Evolutionary conservation across 2,797 vertebrate species (phyloP).

Genomic region (Sebastes kiyomatsui): DNA sequence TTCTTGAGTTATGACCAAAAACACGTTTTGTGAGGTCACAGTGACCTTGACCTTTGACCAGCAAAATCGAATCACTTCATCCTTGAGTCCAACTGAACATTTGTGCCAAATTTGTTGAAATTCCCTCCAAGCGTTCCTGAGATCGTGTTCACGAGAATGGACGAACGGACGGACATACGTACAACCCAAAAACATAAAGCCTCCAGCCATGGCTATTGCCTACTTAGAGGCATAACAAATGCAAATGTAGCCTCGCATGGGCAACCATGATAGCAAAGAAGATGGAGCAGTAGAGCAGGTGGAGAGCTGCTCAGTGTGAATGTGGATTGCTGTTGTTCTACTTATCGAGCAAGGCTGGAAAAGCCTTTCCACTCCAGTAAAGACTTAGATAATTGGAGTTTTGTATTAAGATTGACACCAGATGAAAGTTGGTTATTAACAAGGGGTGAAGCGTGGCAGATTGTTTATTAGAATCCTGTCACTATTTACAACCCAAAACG

Average conservation of each 20-base stretch:
- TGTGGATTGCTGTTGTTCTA: conserved; percentile 59
- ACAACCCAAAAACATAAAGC: too few relatives aligned
- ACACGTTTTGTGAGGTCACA: rapidly evolving
- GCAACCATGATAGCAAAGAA: not conserved
- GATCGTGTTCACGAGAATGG: too few relatives aligned
- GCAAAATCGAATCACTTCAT: too few relatives aligned
- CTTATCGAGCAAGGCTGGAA: conserved; percentile 65
- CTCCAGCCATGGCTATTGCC: too few relatives aligned
- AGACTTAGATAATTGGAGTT: conserved; percentile 81
- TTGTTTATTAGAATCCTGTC: conserved; percentile 85
- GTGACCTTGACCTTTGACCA: too few relatives aligned
- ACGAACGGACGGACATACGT: too few relatives aligned
- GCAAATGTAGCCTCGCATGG: not conserved
- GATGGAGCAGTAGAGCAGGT: conserved; percentile 3
- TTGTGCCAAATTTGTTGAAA: too few relatives aligned
- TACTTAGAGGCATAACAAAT: not conserved
- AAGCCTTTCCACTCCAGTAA: conserved; percentile 81
- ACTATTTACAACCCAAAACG: conserved; percentile 81
- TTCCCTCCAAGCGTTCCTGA: too few relatives aligned
- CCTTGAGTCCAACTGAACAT: too few relatives aligned
- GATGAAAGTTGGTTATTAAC: conserved; percentile 84
- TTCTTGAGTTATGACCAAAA: too few relatives aligned
- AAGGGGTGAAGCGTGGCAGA: conserved; percentile 81
- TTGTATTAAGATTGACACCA: conserved; percentile 85
- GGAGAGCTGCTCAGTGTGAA: conserved; percentile 31